A percentile compares a stretch with the other conserved stretches of the same genome.
Conservation (phyloP, 2,888 invertebrate species). For the Stramonita haemastoma region DNA sequence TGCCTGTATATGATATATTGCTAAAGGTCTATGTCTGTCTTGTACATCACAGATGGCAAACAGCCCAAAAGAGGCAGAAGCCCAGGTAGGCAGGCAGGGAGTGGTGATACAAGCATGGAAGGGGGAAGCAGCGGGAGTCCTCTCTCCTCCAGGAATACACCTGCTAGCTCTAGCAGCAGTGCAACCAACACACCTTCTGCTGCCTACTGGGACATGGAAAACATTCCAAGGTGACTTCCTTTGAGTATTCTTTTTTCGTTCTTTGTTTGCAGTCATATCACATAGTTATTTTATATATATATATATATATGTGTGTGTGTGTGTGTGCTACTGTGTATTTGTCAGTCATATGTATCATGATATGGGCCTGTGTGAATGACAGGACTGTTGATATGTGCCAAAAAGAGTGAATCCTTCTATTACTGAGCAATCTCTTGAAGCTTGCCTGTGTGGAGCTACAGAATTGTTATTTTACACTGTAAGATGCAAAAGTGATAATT, state of each 20-base stretch:
- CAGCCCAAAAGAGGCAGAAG: not conserved
- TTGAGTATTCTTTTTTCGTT: not conserved
- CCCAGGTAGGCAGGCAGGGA: not conserved
- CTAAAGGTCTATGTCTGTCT: not conserved
- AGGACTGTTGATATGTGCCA: too few species aligned
- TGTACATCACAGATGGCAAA: not conserved
- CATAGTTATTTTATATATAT: too few species aligned
- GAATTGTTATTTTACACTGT: too few species aligned
- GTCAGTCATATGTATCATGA: too few species aligned
- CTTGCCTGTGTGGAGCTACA: too few species aligned
- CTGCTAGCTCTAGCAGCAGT: not conserved
- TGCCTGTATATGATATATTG: not conserved
- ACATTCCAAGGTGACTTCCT: slow-evolving; percentile 25
- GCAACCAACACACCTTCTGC: not conserved
- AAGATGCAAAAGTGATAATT: too few species aligned
- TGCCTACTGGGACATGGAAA: slow-evolving; percentile 9
- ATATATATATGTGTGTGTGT: too few species aligned
- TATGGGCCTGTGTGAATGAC: too few species aligned
- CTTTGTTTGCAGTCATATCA: too few species aligned
- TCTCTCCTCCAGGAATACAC: not conserved
- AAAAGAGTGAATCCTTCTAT: too few species aligned
- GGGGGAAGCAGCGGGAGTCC: not conserved
- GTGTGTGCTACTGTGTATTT: too few species aligned
- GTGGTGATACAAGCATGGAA: not conserved
- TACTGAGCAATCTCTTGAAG: too few species aligned